phyloP scores from a whole-genome alignment of 1,140 invertebrate species.

The Branchinecta lynchi region DNA sequence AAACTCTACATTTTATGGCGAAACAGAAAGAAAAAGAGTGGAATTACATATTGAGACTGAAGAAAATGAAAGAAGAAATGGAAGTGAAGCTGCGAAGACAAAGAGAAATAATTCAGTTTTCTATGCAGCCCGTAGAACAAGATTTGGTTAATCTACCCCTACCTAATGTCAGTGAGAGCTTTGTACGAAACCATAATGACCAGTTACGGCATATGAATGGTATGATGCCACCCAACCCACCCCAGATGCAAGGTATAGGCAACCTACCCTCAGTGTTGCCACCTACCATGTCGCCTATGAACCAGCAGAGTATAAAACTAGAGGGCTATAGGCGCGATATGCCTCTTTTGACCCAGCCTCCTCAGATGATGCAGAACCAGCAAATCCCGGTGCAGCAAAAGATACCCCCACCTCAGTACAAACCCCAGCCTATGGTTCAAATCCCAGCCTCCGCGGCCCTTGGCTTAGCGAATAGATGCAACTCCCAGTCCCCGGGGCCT shows the following conservation, averaged over 20 bases:
- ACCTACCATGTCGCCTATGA: conserved; percentile 17
- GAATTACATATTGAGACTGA: conserved; percentile 58
- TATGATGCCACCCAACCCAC: neutral
- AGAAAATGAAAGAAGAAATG: conserved; percentile 64
- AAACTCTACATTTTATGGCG: conserved; percentile 47
- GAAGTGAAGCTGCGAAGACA: conserved; percentile 42
- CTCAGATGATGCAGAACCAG: neutral
- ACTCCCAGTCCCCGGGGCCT: neutral
- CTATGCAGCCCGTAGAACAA: neutral
- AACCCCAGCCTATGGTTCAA: conserved; percentile 2
- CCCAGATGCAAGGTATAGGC: conserved; percentile 8
- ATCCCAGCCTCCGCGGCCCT: neutral
- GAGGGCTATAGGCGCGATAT: neutral
- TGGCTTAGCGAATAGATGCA: neutral
- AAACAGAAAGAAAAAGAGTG: conserved; percentile 63
- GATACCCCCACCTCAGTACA: neutral
- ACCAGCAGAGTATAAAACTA: neutral
- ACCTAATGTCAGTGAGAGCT: neutral
- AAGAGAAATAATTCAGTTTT: conserved; percentile 39
- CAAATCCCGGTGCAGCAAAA: neutral
- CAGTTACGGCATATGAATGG: conserved; percentile 12
- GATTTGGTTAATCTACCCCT: neutral
- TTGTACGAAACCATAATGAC: conserved; percentile 21
- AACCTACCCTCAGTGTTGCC: conserved; percentile 21
- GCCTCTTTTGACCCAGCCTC: neutral